Evolutionary conservation across 2,888 invertebrate genomes (phyloP).

Genomic region (Pegoplata infirma): DNA sequence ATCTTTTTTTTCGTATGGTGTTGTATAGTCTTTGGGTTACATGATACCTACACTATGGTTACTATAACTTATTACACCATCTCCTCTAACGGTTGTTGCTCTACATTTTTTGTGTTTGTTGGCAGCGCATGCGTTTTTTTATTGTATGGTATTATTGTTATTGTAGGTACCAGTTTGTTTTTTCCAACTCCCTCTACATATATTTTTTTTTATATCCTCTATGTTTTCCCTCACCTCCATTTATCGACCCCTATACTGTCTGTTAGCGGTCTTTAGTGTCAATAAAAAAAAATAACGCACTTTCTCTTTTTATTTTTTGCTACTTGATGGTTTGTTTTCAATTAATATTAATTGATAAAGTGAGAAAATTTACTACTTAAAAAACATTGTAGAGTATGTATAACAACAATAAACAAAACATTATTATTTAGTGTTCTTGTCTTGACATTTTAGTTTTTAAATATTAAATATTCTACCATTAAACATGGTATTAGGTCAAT

Average conservation of each 20-base stretch:
- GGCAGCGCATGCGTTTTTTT: conserved; percentile 54
- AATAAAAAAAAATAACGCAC: conserved; percentile 31
- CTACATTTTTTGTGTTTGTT: conserved; percentile 25
- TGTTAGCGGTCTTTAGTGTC: conserved; percentile 1
- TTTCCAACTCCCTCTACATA: conserved; percentile 12
- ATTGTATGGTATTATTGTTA: conserved; percentile 16
- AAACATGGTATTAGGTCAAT: too few species aligned
- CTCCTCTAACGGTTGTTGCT: conserved; percentile 58
- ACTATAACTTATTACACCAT: background rate
- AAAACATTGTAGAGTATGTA: too few species aligned
- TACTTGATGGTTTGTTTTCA: conserved; percentile 17
- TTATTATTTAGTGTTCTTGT: background rate
- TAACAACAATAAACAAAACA: background rate
- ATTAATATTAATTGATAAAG: conserved; percentile 49
- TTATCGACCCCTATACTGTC: background rate
- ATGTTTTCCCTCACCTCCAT: background rate
- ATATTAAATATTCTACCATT: too few species aligned
- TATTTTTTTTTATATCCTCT: background rate
- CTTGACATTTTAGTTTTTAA: background rate
- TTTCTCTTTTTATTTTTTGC: conserved; percentile 35
- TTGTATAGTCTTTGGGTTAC: too few species aligned
- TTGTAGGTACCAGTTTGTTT: background rate
- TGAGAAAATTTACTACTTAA: conserved; percentile 11
- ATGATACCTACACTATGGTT: background rate
- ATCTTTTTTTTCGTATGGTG: too few species aligned